phyloP scores from a whole-genome alignment of 2,797 vertebrate genomes.

The Sarcoramphus papa region DNA sequence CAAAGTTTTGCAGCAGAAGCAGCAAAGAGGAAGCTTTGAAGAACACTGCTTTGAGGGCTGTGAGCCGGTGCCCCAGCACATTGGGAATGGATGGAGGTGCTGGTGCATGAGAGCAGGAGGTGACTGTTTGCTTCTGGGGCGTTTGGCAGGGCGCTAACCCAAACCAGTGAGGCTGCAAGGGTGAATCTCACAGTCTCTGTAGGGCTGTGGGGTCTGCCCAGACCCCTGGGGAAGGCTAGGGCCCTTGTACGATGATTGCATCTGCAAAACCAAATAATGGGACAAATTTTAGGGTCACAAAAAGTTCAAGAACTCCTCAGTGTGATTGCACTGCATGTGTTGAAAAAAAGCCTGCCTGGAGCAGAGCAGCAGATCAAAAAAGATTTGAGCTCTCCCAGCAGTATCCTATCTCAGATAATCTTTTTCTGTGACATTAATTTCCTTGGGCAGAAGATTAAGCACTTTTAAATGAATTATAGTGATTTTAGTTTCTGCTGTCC shows the following conservation, averaged over 20 bases:
- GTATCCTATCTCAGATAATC: conserved; percentile 1
- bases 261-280: not conserved
- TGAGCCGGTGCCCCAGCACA: fast-evolving
- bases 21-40: not conserved
- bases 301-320: not conserved
- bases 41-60: not conserved
- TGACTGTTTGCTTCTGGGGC: not conserved
- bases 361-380: not conserved
- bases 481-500: conserved; percentile 8
- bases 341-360: not conserved
- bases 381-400: not conserved
- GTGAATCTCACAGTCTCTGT: not conserved
- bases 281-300: not conserved
- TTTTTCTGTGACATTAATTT: conserved; percentile 12
- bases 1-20: not conserved
- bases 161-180: not conserved
- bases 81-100: not conserved
- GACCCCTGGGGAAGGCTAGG: not conserved
- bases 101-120: not conserved
- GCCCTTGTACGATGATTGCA: not conserved
- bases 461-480: conserved; percentile 1
- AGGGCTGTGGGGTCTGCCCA: not conserved
- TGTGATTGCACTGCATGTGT: not conserved
- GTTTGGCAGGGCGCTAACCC: not conserved
- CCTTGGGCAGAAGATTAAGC: not conserved